A percentile compares a stretch with the other conserved stretches of the same genome.
These are phyloP conservation scores for Hucho hucho DNA, from an alignment of 2,113 vertebrate species.

Conservation along the genomic window DNA sequence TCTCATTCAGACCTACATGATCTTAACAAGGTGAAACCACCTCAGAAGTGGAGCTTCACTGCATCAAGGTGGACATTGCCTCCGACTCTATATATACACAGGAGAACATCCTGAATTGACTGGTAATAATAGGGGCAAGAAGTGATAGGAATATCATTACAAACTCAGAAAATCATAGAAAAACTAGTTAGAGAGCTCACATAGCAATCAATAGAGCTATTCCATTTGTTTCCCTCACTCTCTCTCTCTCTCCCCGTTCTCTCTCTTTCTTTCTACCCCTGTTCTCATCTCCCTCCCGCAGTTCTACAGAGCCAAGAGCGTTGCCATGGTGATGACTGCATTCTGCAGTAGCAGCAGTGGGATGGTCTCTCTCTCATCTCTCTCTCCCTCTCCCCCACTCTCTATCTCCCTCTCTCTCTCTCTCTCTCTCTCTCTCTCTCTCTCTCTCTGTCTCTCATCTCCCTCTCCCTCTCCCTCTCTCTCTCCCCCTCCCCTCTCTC, in stretches of 20 bases:
- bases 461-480: neutral
- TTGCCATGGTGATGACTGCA: constrained; percentile 74
- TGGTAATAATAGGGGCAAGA: constrained; percentile 49
- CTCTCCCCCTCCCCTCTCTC: neutral
- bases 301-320: constrained; percentile 45
- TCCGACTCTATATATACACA: neutral
- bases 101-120: constrained; percentile 41
- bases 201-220: constrained; percentile 66
- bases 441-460: constrained; percentile 23
- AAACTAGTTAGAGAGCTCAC: constrained; percentile 62
- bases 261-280: no score
- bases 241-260: no score
- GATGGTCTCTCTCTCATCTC: neutral
- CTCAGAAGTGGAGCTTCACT: constrained; percentile 56
- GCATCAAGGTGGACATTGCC: constrained; percentile 35
- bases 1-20: constrained; percentile 54
- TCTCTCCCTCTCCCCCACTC: no score
- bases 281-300: constrained; percentile 14
- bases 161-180: constrained; percentile 62
- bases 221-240: constrained; percentile 30
- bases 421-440: constrained; percentile 4
- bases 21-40: constrained; percentile 66
- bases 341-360: constrained; percentile 50
- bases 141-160: constrained; percentile 66
- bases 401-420: neutral